phyloP scores from a whole-genome alignment of 53 echinoderm and acorn worm species.

The Holothuria leucospilota region DNA sequence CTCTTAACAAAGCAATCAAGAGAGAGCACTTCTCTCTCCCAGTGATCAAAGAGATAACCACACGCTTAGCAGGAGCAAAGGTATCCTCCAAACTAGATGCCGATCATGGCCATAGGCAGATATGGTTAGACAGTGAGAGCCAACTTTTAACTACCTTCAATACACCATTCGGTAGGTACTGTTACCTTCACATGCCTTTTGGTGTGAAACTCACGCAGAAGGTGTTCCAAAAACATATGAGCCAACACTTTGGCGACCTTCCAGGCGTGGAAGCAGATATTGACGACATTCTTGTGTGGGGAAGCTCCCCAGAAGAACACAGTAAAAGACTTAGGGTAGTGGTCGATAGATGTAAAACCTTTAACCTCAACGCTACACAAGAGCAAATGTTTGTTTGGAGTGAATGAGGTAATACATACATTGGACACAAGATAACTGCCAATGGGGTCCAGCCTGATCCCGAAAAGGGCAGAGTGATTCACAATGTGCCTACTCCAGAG shows the following conservation, averaged over 20 bases:
- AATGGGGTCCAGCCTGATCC: constrained; percentile 59
- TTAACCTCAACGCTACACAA: constrained; percentile 59
- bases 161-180: constrained; percentile 68
- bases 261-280: constrained; percentile 76
- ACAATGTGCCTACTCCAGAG: constrained; percentile 55
- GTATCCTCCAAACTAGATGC: constrained; percentile 75
- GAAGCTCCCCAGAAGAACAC: constrained; percentile 49
- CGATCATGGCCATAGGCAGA: constrained; percentile 73
- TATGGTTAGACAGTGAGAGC: constrained; percentile 55
- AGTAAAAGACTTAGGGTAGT: too few species aligned
- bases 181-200: constrained; percentile 68
- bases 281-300: constrained; percentile 78
- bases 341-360: too few species aligned
- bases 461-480: constrained; percentile 43
- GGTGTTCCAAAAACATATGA: constrained; percentile 68
- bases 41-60: constrained; percentile 56
- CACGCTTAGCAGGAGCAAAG: constrained; percentile 50
- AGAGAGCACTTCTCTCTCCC: constrained; percentile 69
- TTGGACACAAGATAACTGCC: constrained; percentile 61
- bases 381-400: constrained; percentile 22
- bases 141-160: constrained; percentile 71
- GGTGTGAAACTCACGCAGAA: too few species aligned
- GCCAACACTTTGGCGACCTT: constrained; percentile 67
- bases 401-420: constrained; percentile 13
- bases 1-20: constrained; percentile 62